phyloP scores from a whole-genome alignment of 2,113 vertebrate species.

The Numida meleagris region DNA sequence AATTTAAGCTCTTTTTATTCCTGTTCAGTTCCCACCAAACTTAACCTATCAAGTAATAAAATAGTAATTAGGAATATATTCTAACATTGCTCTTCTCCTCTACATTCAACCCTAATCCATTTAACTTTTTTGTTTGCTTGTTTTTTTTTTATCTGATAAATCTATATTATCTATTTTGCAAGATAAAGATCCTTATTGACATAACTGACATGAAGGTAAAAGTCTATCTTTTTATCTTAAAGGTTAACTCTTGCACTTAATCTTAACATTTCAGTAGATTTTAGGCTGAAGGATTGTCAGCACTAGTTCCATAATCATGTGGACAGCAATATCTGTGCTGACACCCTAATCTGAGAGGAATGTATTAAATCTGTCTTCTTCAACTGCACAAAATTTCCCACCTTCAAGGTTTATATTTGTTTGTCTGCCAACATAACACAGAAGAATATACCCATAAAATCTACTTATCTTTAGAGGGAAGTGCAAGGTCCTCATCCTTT shows the following conservation, averaged over 20 bases:
- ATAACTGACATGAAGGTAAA: neutral
- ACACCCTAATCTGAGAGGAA: neutral
- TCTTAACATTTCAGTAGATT: neutral
- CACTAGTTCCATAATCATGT: fast-evolving
- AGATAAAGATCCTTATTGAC: neutral
- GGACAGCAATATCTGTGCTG: neutral
- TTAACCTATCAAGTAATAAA: neutral
- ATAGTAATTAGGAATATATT: neutral
- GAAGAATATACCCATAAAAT: neutral
- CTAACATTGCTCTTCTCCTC: neutral
- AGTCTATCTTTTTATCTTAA: neutral
- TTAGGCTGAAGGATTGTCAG: neutral
- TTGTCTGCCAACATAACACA: neutral
- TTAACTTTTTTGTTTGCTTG: neutral
- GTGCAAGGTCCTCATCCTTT: neutral
- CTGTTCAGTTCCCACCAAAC: neutral
- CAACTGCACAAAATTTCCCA: neutral
- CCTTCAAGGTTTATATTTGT: neutral
- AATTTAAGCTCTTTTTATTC: neutral
- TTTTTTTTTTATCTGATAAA: neutral
- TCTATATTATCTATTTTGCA: neutral
- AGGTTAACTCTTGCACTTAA: neutral
- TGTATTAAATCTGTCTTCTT: neutral
- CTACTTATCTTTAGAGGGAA: neutral
- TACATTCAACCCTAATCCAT: neutral